Conservation (phyloP, 2,113 vertebrate species). For the Trogon surrucura region DNA sequence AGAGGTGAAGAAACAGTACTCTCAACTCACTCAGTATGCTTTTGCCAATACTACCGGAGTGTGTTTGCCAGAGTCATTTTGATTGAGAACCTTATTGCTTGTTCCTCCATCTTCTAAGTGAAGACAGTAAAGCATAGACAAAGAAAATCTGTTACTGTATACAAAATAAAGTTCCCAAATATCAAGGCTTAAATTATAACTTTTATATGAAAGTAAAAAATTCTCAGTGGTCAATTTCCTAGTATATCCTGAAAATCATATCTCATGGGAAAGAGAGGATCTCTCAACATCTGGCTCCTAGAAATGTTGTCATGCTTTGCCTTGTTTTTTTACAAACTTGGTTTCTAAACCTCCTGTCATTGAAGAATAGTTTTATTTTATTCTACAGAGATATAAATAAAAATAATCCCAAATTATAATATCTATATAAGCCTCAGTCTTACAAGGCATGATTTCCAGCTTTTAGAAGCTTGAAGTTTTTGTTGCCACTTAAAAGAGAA, state of each 20-base stretch:
- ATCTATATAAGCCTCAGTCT: neutral
- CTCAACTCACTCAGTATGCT: accelerated
- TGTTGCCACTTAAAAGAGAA: neutral
- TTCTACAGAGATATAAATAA: neutral
- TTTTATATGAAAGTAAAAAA: neutral
- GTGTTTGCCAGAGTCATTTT: neutral
- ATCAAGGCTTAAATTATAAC: neutral
- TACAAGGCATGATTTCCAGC: neutral
- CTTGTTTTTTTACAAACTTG: neutral
- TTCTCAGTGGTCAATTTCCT: neutral
- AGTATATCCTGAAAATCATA: accelerated
- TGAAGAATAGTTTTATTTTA: neutral
- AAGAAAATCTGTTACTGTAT: neutral
- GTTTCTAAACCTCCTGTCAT: neutral
- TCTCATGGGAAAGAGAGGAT: neutral
- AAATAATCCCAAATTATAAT: accelerated
- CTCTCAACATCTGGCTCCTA: neutral
- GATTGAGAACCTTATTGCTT: neutral
- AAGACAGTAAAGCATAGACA: neutral
- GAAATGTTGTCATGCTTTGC: neutral
- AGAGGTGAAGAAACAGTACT: neutral
- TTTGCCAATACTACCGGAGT: neutral
- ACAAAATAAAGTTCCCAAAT: neutral
- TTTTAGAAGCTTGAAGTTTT: neutral
- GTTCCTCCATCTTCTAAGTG: neutral